A percentile compares a stretch with the other conserved stretches of the same genome.
phyloP scores from a whole-genome alignment of 2,888 invertebrate genomes.

The Epiblema foenella region DNA sequence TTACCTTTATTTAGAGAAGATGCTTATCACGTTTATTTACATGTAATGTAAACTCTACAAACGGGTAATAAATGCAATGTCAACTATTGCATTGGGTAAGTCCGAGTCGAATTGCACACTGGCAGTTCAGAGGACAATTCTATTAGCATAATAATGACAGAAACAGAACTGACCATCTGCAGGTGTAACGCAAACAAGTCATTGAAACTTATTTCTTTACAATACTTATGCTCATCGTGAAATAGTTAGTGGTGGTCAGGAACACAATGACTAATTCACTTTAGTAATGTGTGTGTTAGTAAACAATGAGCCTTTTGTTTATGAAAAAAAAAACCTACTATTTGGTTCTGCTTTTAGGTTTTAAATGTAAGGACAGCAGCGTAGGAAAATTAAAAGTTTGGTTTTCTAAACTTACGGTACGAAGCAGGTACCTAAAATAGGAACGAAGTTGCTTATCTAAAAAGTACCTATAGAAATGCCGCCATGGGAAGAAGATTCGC shows the following conservation, averaged over 20 bases:
- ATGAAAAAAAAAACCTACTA: background rate
- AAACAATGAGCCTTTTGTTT: conserved; percentile 20
- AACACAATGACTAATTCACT: conserved; percentile 7
- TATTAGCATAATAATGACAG: conserved; percentile 62
- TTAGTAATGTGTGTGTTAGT: conserved; percentile 16
- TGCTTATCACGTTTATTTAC: conserved; percentile 1
- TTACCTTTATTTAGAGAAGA: background rate
- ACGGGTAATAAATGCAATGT: conserved; percentile 49
- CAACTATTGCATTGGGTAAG: conserved; percentile 51
- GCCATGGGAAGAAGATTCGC: conserved; percentile 5
- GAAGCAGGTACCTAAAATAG: conserved; percentile 1
- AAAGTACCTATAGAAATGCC: background rate
- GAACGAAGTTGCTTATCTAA: background rate
- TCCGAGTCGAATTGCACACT: conserved; percentile 31
- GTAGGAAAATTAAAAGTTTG: background rate
- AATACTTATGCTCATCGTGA: background rate
- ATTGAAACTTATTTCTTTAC: conserved; percentile 14
- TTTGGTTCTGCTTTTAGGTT: background rate
- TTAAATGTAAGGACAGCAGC: background rate
- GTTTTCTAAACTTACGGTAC: conserved; percentile 8
- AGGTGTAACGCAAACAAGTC: conserved; percentile 40
- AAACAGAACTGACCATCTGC: conserved; percentile 45
- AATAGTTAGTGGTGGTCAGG: conserved; percentile 16
- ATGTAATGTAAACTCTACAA: background rate
- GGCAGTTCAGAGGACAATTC: conserved; percentile 54